phyloP scores from a whole-genome alignment of 2,888 invertebrate genomes.

The Drosophila setosimentum region DNA sequence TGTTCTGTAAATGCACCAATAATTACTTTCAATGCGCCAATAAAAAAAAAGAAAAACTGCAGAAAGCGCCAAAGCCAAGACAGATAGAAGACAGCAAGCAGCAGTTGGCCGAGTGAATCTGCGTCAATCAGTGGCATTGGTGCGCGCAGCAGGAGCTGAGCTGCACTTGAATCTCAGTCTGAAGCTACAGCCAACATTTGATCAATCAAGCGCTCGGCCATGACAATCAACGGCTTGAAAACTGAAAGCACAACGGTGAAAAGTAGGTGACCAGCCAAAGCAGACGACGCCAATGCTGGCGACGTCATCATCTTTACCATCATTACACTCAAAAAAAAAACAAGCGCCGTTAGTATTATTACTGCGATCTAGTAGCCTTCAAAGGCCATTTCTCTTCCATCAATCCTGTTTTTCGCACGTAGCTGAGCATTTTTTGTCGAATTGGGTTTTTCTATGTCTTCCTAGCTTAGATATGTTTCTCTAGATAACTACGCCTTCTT shows the following conservation, averaged over 20 bases:
- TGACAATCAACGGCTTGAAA: constrained; percentile 60
- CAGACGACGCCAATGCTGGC: constrained; percentile 32
- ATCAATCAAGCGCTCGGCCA: constrained; percentile 68
- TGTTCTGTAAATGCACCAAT: constrained; percentile 80
- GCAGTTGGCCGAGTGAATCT: constrained; percentile 24
- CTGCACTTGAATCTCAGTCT: constrained; percentile 2
- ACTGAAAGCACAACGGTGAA: constrained; percentile 63
- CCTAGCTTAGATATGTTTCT: background rate
- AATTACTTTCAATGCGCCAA: constrained; percentile 79
- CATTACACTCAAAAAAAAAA: background rate
- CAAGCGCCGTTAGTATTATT: background rate
- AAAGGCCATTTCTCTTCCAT: background rate
- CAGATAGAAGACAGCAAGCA: constrained; percentile 7
- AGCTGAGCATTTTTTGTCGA: background rate
- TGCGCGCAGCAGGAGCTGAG: constrained; percentile 74
- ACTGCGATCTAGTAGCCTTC: background rate
- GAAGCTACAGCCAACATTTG: constrained; percentile 44
- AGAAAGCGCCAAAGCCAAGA: constrained; percentile 15
- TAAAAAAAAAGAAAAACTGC: constrained; percentile 46
- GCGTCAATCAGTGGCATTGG: constrained; percentile 69
- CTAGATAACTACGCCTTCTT: background rate
- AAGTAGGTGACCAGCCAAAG: constrained; percentile 74
- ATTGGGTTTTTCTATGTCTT: background rate
- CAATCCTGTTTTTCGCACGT: background rate
- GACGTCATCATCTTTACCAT: constrained; percentile 27